Evolutionary conservation across 2,113 vertebrate species (phyloP).

Genomic region (Neolamprologus devosi): DNA sequence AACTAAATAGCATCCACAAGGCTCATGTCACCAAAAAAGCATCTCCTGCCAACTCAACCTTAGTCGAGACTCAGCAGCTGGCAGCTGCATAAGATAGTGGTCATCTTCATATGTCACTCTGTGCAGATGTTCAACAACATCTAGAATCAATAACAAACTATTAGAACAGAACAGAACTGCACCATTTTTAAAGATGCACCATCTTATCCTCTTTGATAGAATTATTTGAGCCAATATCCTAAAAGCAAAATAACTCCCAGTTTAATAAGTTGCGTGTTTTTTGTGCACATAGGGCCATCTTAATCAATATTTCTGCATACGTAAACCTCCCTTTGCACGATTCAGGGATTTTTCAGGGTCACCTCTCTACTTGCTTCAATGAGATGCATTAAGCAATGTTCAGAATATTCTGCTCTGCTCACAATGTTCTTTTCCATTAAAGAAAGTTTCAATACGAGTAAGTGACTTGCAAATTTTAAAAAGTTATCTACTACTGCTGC

Average conservation of each 20-base stretch:
- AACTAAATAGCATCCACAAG: background rate
- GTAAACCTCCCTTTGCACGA: background rate
- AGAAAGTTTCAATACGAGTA: background rate
- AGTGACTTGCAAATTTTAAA: background rate
- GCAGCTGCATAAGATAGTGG: background rate
- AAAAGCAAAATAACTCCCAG: background rate
- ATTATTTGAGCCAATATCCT: background rate
- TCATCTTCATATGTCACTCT: background rate
- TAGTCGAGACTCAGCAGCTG: background rate
- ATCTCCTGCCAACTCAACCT: conserved; percentile 28
- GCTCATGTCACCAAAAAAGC: conserved; percentile 21
- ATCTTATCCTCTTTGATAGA: background rate
- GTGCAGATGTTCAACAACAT: background rate
- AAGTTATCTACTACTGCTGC: background rate
- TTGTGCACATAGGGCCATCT: background rate
- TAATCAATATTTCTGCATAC: background rate
- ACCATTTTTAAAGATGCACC: background rate
- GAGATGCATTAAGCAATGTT: background rate
- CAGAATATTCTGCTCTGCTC: background rate
- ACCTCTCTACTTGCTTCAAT: background rate
- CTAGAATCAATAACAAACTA: background rate
- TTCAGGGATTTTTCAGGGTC: background rate
- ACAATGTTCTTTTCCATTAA: background rate
- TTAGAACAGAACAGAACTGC: background rate
- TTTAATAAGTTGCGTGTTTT: background rate